Evolutionary conservation across 2,797 vertebrate species (phyloP).

Genomic region (Zalophus californianus): DNA sequence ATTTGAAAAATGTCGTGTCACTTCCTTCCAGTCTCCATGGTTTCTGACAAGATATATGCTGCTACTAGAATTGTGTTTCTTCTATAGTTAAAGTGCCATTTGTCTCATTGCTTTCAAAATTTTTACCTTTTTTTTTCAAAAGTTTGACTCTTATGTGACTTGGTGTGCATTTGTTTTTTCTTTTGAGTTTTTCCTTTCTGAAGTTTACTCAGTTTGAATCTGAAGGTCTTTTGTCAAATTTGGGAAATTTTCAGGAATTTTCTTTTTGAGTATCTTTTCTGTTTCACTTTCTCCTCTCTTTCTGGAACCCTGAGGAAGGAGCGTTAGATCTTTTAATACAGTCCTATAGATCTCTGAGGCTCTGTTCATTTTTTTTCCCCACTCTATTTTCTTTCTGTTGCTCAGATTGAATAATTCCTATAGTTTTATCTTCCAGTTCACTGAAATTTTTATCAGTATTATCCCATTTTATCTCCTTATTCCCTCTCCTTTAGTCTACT

Average conservation of each 20-base stretch:
- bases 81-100: neutral
- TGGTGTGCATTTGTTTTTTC: neutral
- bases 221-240: neutral
- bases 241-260: neutral
- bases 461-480: neutral
- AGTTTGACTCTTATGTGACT: neutral
- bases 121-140: neutral
- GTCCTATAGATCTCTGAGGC: neutral
- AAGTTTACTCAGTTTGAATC: neutral
- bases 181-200: neutral
- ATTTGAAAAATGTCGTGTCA: neutral
- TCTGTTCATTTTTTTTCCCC: neutral
- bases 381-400: neutral
- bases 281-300: too few relatives aligned
- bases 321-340: neutral
- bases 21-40: neutral
- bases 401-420: neutral
- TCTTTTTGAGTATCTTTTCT: neutral
- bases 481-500: neutral
- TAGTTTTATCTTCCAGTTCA: neutral
- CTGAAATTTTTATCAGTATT: neutral
- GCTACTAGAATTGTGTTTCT: neutral
- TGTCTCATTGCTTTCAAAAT: neutral
- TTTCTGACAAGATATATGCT: neutral
- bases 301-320: neutral